phyloP scores from a whole-genome alignment of 2,797 vertebrate species.

The Betta splendens region DNA sequence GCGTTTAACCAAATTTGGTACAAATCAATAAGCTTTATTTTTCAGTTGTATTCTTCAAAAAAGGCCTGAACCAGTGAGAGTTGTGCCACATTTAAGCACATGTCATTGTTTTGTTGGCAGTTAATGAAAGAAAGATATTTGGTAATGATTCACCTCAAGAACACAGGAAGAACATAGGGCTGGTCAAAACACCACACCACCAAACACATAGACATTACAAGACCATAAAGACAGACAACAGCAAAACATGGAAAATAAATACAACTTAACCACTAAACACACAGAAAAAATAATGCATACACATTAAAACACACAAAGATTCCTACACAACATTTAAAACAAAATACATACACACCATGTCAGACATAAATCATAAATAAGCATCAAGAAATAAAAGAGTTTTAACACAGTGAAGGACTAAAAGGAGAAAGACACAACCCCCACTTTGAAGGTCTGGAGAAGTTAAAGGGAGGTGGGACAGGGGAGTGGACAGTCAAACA shows the following conservation, averaged over 20 bases:
- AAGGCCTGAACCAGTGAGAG: slow-evolving; percentile 34
- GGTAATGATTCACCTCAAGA: slow-evolving; percentile 36
- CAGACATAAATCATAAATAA: slow-evolving; percentile 39
- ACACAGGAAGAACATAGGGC: slow-evolving; percentile 62
- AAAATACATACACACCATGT: slow-evolving; percentile 35
- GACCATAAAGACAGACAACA: slow-evolving; percentile 37
- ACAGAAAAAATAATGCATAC: slow-evolving; percentile 26
- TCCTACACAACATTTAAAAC: slow-evolving; percentile 37
- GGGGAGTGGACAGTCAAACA: slow-evolving; percentile 55
- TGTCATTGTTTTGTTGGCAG: slow-evolving; percentile 22
- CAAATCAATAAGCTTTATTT: background rate
- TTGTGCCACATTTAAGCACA: slow-evolving; percentile 15
- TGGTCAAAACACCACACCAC: slow-evolving; percentile 46
- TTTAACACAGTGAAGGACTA: slow-evolving; percentile 18
- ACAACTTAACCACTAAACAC: slow-evolving; percentile 20
- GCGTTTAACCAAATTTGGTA: background rate
- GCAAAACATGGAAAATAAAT: slow-evolving; percentile 42
- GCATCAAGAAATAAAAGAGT: slow-evolving; percentile 14
- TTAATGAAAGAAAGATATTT: slow-evolving; percentile 19
- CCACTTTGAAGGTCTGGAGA: slow-evolving; percentile 44
- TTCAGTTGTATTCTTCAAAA: slow-evolving; percentile 3
- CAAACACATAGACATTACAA: slow-evolving; percentile 31
- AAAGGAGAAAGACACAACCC: slow-evolving; percentile 31
- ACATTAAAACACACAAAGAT: slow-evolving; percentile 23
- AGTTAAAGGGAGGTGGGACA: slow-evolving; percentile 56